Conservation (phyloP, 2,797 vertebrate genomes). For the Lindbergichthys nudifrons region DNA sequence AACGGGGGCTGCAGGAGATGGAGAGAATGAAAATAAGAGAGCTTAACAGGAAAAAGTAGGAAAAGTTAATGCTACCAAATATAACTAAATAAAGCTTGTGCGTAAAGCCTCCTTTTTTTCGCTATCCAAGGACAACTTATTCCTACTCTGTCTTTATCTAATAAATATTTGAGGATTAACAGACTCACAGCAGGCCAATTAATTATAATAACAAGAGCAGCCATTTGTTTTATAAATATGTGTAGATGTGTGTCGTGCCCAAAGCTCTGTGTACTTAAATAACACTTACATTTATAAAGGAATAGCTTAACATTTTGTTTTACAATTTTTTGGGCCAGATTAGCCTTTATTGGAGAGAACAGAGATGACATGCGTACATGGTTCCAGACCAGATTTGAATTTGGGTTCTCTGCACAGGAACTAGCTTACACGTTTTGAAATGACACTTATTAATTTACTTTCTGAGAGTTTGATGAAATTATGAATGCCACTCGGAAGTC, state of each 20-base stretch:
- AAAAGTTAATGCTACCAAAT: conserved; percentile 5
- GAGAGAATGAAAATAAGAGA: background rate
- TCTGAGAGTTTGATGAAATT: background rate
- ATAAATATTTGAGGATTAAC: conserved; percentile 46
- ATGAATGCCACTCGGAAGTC: background rate
- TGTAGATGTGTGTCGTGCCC: conserved; percentile 9
- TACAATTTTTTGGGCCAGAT: too few species aligned
- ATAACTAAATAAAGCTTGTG: background rate
- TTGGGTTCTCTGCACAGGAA: too few species aligned
- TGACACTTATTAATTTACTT: background rate
- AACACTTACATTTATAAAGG: background rate
- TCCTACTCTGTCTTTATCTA: conserved; percentile 24
- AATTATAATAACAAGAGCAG: background rate
- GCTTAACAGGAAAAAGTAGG: background rate
- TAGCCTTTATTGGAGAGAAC: too few species aligned
- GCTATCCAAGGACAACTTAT: conserved; percentile 39
- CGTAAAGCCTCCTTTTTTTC: background rate
- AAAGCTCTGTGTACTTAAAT: conserved; percentile 15
- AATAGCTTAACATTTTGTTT: background rate
- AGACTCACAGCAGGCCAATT: conserved; percentile 34
- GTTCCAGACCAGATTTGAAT: too few species aligned
- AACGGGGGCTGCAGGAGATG: background rate
- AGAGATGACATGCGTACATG: too few species aligned
- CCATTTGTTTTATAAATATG: conserved; percentile 19
- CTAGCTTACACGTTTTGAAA: background rate